Evolutionary conservation across 64 coral and sea anemone genomes (phyloP), one percentile per base, ranked within the genome.

Genomic region (Pocillopora damicornis): DNA sequence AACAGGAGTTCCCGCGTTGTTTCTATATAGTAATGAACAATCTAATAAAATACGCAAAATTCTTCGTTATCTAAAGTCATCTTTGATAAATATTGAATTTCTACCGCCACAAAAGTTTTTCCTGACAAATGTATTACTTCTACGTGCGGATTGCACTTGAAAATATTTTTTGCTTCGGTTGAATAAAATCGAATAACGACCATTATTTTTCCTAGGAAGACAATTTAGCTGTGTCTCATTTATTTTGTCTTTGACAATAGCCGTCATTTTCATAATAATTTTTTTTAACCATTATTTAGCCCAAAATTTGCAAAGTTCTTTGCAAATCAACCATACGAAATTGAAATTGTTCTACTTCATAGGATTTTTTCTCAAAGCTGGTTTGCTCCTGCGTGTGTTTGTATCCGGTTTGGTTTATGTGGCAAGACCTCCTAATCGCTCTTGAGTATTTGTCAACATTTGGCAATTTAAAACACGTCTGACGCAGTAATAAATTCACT

Each of bases 371-470:
- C 10, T 68, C 65, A 71, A 26, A 23, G 67, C 25, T 11, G 20
- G 25, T 71, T 71, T 71, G 20, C 20, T 69, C 23, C 5, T 17
- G 4, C 23, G 17, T 10, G 67, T 71, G 11, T 71, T 71, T 4
- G 25, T 30, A n/a, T 71, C 67, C n/a, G 22, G 67, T 71, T 8
- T 8, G 67, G 67, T 71, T 71, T 9, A n/a, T 71, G 67, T 71
- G 5, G 67, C 13, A 23, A 71, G 25, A 71, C 22, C n/a, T 71
- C 67, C 20, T 71, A 71, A 71, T 71, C 67, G 67, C 67, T 71
- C 67, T 71, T 30, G 64, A 71, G 67, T 71, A n/a, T 71, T 71
- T 71, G 67, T 71, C 67, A 71, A 71, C 67, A 71, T 71, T 71
- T 30, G 15, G 22, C 15, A 67, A 67, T 67, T 30, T 26, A 71